Percentiles rank a stretch among this genome's conserved stretches.
phyloP scores from a whole-genome alignment of 2,113 vertebrate genomes.

The Fregetta grallaria region DNA sequence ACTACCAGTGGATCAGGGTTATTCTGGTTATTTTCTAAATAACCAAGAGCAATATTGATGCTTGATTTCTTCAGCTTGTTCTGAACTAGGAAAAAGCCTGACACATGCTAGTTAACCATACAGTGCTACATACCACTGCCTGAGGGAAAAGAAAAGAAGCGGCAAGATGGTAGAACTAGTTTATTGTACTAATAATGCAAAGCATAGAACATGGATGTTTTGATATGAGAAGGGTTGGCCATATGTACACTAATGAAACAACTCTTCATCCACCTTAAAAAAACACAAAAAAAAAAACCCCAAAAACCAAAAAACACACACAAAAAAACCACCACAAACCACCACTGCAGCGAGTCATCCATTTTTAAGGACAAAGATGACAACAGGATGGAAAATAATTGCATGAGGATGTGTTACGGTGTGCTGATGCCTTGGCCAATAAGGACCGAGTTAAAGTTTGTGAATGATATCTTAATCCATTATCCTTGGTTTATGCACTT shows the following conservation, averaged over 20 bases:
- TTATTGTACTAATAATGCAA: background rate
- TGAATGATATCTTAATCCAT: background rate
- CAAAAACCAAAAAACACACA: too few relatives aligned
- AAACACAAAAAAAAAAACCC: background rate
- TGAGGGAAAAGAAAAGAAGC: background rate
- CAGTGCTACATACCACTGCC: background rate
- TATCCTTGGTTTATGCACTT: background rate
- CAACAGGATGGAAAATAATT: background rate
- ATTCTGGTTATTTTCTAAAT: background rate
- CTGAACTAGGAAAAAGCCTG: background rate
- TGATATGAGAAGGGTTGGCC: background rate
- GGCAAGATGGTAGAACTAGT: background rate
- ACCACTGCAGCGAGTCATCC: background rate
- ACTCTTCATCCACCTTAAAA: background rate
- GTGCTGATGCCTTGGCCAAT: background rate
- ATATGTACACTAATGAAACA: background rate
- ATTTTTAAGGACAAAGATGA: background rate
- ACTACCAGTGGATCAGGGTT: background rate
- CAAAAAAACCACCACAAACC: too few relatives aligned
- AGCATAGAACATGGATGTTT: background rate
- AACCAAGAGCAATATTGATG: background rate
- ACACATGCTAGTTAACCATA: background rate
- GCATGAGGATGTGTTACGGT: background rate
- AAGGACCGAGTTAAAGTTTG: background rate
- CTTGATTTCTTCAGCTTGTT: background rate